Evolutionary conservation across 2,113 vertebrate genomes (phyloP).

Genomic region (Chionis minor): DNA sequence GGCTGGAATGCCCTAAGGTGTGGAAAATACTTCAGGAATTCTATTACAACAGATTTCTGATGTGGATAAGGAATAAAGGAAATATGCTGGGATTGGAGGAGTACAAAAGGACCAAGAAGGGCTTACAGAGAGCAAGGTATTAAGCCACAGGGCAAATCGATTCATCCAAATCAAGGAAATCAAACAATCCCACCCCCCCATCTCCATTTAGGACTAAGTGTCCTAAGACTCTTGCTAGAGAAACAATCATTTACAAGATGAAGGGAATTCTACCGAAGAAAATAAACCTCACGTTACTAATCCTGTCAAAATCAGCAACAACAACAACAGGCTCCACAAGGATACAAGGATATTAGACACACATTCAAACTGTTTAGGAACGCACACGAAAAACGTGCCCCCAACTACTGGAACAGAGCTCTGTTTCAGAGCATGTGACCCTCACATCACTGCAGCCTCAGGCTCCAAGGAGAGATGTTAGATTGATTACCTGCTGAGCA

Average conservation of each 20-base stretch:
- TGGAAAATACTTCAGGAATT: neutral
- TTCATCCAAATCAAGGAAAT: neutral
- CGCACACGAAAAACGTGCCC: accelerated
- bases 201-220: neutral
- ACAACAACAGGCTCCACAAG: neutral
- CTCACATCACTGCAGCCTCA: neutral
- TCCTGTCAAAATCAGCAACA: neutral
- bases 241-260: neutral
- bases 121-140: neutral
- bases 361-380: neutral
- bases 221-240: neutral
- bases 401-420: neutral
- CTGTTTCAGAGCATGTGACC: neutral
- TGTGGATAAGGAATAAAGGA: neutral
- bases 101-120: neutral
- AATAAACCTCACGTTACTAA: neutral
- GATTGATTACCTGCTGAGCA: neutral
- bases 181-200: neutral
- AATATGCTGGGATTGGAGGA: neutral
- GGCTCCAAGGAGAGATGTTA: neutral
- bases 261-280: neutral
- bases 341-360: neutral
- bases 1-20: neutral
- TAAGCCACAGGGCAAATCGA: neutral
- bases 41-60: neutral